These are phyloP conservation scores for Apomyelois bistriatella DNA, from an alignment of 2,888 invertebrate species.

Conservation along the genomic window DNA sequence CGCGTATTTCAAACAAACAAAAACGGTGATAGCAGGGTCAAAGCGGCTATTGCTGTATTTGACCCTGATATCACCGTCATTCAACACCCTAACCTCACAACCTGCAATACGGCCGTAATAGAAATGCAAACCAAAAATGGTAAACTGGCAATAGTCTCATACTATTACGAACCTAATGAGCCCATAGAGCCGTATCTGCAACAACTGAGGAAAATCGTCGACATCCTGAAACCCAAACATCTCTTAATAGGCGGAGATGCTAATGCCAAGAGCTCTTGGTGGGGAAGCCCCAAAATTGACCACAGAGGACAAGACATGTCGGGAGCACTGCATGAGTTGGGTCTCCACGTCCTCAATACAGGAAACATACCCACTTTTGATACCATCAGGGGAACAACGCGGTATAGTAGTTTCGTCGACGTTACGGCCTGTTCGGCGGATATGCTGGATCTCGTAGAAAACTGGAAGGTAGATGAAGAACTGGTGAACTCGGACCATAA, in stretches of 20 bases:
- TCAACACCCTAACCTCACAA: too few relatives aligned
- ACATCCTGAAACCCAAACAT: too few relatives aligned
- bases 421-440: constrained; percentile 16
- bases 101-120: too few relatives aligned
- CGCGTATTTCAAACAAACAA: too few relatives aligned
- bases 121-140: too few relatives aligned
- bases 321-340: constrained; percentile 10
- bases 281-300: constrained; percentile 14
- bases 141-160: too few relatives aligned
- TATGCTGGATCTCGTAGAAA: constrained; percentile 14
- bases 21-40: too few relatives aligned
- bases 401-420: constrained; percentile 17
- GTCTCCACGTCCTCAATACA: constrained; percentile 18
- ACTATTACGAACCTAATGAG: too few relatives aligned
- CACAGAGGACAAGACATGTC: constrained; percentile 12
- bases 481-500: constrained; percentile 24
- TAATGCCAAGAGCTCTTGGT: constrained; percentile 21
- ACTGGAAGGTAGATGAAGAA: constrained; percentile 18
- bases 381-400: constrained; percentile 5
- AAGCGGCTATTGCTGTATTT: too few relatives aligned
- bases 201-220: background rate
- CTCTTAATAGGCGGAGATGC: constrained; percentile 20
- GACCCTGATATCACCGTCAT: too few relatives aligned
- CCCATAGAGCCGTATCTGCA: constrained; percentile 1
- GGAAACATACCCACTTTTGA: constrained; percentile 22